phyloP scores from a whole-genome alignment of 1,140 invertebrate genomes.

The Macrobrachium nipponense region DNA sequence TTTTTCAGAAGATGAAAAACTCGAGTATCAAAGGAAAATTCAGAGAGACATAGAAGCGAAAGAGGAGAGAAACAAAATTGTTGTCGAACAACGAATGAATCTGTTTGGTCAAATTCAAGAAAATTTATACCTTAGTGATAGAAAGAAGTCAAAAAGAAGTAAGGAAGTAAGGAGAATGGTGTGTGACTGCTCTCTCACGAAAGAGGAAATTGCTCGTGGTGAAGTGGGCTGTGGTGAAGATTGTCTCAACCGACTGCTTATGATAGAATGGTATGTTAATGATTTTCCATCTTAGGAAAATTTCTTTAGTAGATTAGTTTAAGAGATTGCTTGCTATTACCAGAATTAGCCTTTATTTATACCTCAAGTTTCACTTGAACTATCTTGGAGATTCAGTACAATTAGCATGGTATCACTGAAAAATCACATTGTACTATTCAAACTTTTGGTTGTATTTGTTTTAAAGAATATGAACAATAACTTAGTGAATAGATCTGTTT shows the following conservation, averaged over 20 bases:
- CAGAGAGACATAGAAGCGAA: constrained; percentile 37
- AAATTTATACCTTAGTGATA: constrained; percentile 86
- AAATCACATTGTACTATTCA: too few species aligned
- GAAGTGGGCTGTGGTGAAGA: constrained; percentile 93
- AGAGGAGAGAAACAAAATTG: constrained; percentile 65
- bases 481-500: too few species aligned
- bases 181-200: constrained; percentile 93
- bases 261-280: constrained; percentile 92
- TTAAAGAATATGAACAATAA: too few species aligned
- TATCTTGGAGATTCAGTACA: too few species aligned
- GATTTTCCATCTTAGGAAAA: not conserved
- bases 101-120: constrained; percentile 84
- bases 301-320: too few species aligned
- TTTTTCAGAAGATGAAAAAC: constrained; percentile 23
- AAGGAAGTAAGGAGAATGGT: constrained; percentile 93
- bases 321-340: too few species aligned
- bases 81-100: constrained; percentile 80
- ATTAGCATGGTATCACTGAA: too few species aligned
- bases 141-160: constrained; percentile 72
- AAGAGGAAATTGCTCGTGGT: constrained; percentile 86
- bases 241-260: constrained; percentile 94
- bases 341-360: too few species aligned
- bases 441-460: too few species aligned
- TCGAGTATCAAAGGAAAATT: constrained; percentile 49
- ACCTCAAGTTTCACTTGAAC: too few species aligned